Conservation (phyloP, 1,140 invertebrate genomes). For the Hyphantria cunea region DNA sequence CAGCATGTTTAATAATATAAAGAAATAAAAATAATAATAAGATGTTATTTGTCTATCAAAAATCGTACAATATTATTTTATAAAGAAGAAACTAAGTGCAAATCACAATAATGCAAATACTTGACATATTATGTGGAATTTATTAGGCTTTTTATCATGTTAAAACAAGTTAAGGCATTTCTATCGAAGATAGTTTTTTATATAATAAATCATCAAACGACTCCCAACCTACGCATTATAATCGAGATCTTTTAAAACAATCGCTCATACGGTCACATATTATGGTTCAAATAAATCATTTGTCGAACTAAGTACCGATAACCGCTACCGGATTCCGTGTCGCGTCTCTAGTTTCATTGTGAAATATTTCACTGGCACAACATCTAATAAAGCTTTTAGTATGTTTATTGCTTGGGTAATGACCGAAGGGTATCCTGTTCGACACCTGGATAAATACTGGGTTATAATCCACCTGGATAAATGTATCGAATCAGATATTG, state of each 20-base stretch:
- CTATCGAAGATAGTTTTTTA: not conserved
- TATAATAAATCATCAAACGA: constrained; percentile 5
- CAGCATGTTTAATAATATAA: too few species aligned
- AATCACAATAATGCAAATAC: too few species aligned
- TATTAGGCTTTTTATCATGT: too few species aligned
- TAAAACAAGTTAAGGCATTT: not conserved
- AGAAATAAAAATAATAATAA: too few species aligned
- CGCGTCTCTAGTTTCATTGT: constrained; percentile 22
- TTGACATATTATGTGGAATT: too few species aligned
- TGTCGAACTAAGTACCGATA: constrained; percentile 23
- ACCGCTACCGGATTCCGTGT: constrained; percentile 26
- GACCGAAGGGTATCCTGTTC: constrained; percentile 5
- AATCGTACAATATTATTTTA: too few species aligned
- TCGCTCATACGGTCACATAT: constrained; percentile 15
- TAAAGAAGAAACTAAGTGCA: too few species aligned
- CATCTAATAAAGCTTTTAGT: constrained; percentile 39
- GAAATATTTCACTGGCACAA: constrained; percentile 26
- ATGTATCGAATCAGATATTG: too few species aligned
- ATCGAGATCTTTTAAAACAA: constrained; percentile 22
- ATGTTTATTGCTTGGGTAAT: constrained; percentile 23
- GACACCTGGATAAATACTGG: constrained; percentile 14
- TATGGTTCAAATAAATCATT: constrained; percentile 22
- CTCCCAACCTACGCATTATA: constrained; percentile 16
- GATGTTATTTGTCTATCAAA: too few species aligned
- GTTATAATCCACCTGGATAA: not conserved